Conservation (phyloP, 2,888 invertebrate genomes). For the Papilio gigon region DNA sequence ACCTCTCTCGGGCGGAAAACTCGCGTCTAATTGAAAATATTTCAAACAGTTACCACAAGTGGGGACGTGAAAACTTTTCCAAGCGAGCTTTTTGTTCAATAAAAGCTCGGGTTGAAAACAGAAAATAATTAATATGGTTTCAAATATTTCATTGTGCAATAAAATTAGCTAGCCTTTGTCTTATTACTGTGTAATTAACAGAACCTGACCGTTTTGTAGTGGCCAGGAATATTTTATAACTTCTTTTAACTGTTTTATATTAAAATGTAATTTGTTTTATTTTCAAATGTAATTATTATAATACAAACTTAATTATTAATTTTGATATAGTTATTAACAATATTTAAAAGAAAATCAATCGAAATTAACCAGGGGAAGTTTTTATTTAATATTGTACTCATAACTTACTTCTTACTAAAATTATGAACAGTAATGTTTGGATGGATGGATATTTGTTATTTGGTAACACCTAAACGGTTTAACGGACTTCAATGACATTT, state of each 20-base stretch:
- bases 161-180: slow-evolving; percentile 40
- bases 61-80: slow-evolving; percentile 46
- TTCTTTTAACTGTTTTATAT: neutral
- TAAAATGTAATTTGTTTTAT: neutral
- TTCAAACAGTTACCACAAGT: slow-evolving; percentile 58
- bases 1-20: slow-evolving; percentile 37
- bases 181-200: slow-evolving; percentile 25
- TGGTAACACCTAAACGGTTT: too few relatives aligned
- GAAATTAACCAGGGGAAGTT: too few relatives aligned
- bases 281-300: neutral
- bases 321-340: too few relatives aligned
- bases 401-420: too few relatives aligned
- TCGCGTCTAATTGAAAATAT: slow-evolving; percentile 54
- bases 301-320: neutral
- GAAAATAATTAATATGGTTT: slow-evolving; percentile 50
- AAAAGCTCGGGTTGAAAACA: slow-evolving; percentile 35
- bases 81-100: slow-evolving; percentile 3
- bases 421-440: too few relatives aligned
- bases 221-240: neutral
- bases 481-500: too few relatives aligned
- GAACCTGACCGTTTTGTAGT: slow-evolving; percentile 24
- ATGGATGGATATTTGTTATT: too few relatives aligned
- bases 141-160: slow-evolving; percentile 51
- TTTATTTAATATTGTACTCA: too few relatives aligned
- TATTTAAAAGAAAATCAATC: too few relatives aligned